Evolutionary conservation across 2,797 vertebrate species (phyloP), one percentile per base, ranked within the genome.

Genomic region (Cryptoblepharus egeriae): DNA sequence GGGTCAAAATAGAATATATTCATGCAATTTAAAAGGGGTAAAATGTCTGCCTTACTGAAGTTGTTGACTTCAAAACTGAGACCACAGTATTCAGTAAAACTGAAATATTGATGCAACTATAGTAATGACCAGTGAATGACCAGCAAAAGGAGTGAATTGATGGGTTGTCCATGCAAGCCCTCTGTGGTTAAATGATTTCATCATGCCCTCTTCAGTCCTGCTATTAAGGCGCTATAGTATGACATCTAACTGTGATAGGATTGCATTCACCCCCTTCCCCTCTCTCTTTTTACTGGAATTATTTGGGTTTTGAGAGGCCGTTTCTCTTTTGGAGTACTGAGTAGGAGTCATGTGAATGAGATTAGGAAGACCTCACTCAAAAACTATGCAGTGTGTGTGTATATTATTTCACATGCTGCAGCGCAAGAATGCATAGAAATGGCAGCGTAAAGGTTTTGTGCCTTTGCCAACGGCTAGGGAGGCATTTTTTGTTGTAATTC

Each of bases 381-480:
- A 57, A 82, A 32, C 28, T 80, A 0, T 84, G 88, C 88, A 45
- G 80, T 90, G 84, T 88, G 32, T 32, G 4, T 68, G 39, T 71
- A 13, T 90, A 28, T 76, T 80, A 78, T 85, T 90, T 91, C 45
- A 68, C 77, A 57, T 24, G 84, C 81, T 52, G 52, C 64, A 45
- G 18, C 52, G 18, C 61, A 84, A 87, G 52, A 87, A 86, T 83
- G 84, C 57, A 82, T 71, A 85, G 65, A 82, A 82, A 75, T 86
- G 76, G 32, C 58, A 71, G 26, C 39, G 16, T 80, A 89, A 75
- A 82, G 76, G 72, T 73, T 85, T 71, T 68, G 9, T 84, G 64
- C 79, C 42, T 28, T 12, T 87, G 73, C 65, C 75, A 80, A 10
- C 63, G 76, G 5, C 85, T 84, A 78, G 70, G 57, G 82, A 83